These are phyloP conservation scores for Nycticryphes semicollaris DNA, from an alignment of 2,113 vertebrate genomes.

Conservation along the genomic window DNA sequence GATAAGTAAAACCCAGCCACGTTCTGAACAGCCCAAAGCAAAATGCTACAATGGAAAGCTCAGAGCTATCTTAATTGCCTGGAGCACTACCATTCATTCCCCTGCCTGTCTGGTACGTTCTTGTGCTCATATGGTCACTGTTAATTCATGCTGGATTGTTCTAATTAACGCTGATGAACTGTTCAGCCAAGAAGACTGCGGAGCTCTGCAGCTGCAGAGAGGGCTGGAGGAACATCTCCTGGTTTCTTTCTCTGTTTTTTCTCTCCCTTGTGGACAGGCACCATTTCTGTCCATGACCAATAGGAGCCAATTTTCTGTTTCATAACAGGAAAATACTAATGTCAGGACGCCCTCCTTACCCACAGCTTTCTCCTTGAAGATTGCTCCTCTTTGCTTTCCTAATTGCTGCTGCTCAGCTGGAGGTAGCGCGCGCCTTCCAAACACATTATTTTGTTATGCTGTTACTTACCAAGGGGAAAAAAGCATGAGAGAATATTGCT, in stretches of 20 bases:
- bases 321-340: constrained; percentile 22
- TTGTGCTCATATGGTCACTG: constrained; percentile 3
- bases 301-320: constrained; percentile 46
- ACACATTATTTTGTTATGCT: constrained; percentile 46
- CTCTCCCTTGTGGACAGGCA: constrained; percentile 12
- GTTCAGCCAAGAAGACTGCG: background rate
- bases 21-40: background rate
- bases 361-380: constrained; percentile 62
- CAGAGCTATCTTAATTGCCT: background rate
- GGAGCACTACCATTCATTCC: background rate
- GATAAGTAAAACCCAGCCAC: background rate
- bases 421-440: constrained; percentile 14
- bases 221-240: background rate
- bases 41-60: background rate
- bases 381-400: constrained; percentile 51
- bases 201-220: background rate
- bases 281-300: background rate
- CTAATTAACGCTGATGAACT: background rate
- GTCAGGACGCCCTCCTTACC: constrained; percentile 58
- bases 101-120: background rate
- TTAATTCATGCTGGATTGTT: constrained; percentile 44
- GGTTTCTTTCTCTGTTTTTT: background rate
- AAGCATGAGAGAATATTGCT: background rate
- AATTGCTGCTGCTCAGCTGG: constrained; percentile 66
- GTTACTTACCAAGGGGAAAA: constrained; percentile 19